Evolutionary conservation across 2,113 vertebrate species (phyloP).

Genomic region (Glaucidium brasilianum): DNA sequence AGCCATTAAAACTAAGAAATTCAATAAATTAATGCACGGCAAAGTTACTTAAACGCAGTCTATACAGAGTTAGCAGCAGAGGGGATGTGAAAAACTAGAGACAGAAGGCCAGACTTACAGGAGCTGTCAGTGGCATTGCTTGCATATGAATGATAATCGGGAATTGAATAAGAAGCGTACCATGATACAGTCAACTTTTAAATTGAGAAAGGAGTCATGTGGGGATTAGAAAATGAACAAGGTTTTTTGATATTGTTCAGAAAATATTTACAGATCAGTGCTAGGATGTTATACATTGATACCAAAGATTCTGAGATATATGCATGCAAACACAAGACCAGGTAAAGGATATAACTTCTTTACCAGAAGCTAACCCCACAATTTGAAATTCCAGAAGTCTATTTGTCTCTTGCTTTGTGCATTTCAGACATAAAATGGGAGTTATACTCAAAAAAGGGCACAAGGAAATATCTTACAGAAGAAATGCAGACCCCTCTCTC

Average conservation of each 20-base stretch:
- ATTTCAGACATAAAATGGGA: background rate
- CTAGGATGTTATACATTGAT: background rate
- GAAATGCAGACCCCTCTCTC: background rate
- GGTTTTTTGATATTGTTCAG: rapidly evolving
- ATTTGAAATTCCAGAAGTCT: background rate
- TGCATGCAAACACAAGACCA: background rate
- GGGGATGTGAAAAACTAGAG: background rate
- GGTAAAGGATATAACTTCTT: background rate
- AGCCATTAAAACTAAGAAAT: background rate
- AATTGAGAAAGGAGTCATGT: background rate
- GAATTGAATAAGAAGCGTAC: background rate
- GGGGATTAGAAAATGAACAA: background rate
- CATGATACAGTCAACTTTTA: background rate
- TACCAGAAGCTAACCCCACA: background rate
- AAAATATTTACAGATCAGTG: background rate
- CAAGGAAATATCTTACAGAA: background rate
- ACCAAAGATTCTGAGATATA: background rate
- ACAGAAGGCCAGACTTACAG: background rate
- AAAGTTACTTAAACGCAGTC: background rate
- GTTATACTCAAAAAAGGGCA: background rate
- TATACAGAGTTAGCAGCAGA: background rate
- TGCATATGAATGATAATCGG: background rate
- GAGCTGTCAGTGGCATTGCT: background rate
- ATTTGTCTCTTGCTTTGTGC: background rate
- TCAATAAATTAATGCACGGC: background rate